phyloP scores from a whole-genome alignment of 2,888 invertebrate species.

The Mesorhabditis sp. region DNA sequence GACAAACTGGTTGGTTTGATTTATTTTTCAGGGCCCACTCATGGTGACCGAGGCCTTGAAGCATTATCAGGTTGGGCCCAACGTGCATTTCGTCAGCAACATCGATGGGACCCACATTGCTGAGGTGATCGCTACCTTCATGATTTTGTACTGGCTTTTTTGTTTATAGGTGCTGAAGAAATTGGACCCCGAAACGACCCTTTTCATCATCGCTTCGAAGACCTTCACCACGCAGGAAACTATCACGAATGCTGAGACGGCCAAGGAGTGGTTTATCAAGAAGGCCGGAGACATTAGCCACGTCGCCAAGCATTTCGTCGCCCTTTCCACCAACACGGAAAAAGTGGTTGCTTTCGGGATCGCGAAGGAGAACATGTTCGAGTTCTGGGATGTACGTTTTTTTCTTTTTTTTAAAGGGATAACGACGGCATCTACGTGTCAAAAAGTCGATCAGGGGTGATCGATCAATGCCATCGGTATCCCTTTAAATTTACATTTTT shows the following conservation, averaged over 20 bases:
- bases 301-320: conserved; percentile 96
- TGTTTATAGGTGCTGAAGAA: conserved; percentile 69
- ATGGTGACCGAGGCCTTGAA: conserved; percentile 98
- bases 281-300: conserved; percentile 55
- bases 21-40: conserved; percentile 74
- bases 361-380: conserved; percentile 94
- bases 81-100: conserved; percentile 93
- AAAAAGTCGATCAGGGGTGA: neutral
- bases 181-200: conserved; percentile 83
- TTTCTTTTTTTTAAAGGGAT: neutral
- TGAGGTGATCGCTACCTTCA: conserved; percentile 65
- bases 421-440: neutral
- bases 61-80: conserved; percentile 77
- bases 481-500: conserved; percentile 18
- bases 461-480: too few species aligned
- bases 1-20: conserved; percentile 21
- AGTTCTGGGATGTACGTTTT: conserved; percentile 83
- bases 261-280: conserved; percentile 89
- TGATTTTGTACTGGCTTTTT: neutral
- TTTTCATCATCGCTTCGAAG: conserved; percentile 98
- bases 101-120: conserved; percentile 97
- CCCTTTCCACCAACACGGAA: conserved; percentile 85
- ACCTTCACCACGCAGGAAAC: conserved; percentile 98
- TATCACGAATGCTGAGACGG: conserved; percentile 94
- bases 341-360: conserved; percentile 98